phyloP scores from a whole-genome alignment of 2,113 vertebrate species.

The Myotis lucifugus region DNA sequence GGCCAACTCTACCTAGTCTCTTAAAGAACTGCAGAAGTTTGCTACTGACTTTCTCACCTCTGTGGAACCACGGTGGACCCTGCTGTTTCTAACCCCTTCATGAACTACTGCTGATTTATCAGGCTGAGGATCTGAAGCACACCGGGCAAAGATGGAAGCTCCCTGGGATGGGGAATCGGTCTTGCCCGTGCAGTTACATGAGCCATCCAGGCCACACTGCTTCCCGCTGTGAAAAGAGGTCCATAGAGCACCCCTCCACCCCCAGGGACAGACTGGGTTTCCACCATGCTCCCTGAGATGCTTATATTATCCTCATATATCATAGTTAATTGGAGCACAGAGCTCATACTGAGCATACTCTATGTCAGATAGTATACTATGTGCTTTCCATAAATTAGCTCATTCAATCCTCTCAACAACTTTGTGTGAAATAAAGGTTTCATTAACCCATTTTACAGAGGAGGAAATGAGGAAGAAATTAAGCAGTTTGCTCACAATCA shows the following conservation, averaged over 20 bases:
- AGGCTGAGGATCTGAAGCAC: background rate
- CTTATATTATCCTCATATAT: background rate
- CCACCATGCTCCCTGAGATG: background rate
- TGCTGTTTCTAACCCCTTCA: background rate
- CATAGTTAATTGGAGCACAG: background rate
- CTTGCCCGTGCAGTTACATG: background rate
- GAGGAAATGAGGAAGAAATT: background rate
- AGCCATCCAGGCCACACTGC: background rate
- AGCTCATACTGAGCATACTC: background rate
- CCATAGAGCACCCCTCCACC: rapidly evolving
- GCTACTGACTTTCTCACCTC: background rate
- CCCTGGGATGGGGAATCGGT: background rate
- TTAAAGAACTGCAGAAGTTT: background rate
- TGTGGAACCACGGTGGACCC: too few relatives aligned
- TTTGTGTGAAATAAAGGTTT: background rate
- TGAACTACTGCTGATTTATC: background rate
- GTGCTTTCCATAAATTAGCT: background rate
- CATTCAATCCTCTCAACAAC: background rate
- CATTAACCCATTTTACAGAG: background rate
- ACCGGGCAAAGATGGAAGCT: background rate
- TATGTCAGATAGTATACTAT: background rate
- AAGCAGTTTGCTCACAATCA: background rate
- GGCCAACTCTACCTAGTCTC: background rate
- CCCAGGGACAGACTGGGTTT: background rate
- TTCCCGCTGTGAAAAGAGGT: background rate